Evolutionary conservation across 2,797 vertebrate genomes (phyloP).

Genomic region (Arrhamphus sclerolepis): DNA sequence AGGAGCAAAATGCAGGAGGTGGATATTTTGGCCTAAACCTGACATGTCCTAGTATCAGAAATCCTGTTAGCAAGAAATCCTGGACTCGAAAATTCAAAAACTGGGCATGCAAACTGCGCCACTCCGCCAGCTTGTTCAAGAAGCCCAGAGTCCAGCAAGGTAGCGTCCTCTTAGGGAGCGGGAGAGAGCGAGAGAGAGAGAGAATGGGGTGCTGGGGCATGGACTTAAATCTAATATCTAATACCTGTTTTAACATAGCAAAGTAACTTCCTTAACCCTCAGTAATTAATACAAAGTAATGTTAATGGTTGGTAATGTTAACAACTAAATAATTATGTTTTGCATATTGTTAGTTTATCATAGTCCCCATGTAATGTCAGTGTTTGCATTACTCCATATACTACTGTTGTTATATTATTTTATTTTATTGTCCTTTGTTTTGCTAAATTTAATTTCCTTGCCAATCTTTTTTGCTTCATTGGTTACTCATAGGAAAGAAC

Average conservation of each 20-base stretch:
- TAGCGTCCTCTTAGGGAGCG: conserved; percentile 89
- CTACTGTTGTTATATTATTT: conserved; percentile 44
- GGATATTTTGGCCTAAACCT: conserved; percentile 99
- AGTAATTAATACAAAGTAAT: conserved; percentile 66
- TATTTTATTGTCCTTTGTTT: conserved; percentile 54
- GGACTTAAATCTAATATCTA: conserved; percentile 75
- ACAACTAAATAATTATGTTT: conserved; percentile 52
- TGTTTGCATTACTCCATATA: conserved; percentile 72
- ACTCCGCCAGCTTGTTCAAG: conserved; percentile 97
- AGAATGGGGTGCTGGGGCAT: conserved; percentile 80
- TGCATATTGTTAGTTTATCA: conserved; percentile 58
- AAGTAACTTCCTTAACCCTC: conserved; percentile 68
- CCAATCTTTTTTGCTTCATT: conserved; percentile 79
- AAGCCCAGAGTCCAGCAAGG: conserved; percentile 94
- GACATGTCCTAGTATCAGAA: conserved; percentile 99
- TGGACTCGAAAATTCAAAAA: conserved; percentile 97
- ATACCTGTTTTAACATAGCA: conserved; percentile 74
- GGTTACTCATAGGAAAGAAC: conserved; percentile 68
- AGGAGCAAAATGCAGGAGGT: conserved; percentile 93
- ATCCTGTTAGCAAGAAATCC: conserved; percentile 97
- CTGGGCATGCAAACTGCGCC: conserved; percentile 96
- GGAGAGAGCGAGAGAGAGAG: conserved; percentile 67
- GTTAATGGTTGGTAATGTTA: conserved; percentile 48
- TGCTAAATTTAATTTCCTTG: conserved; percentile 66
- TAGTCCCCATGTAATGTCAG: conserved; percentile 58